These are phyloP conservation scores for Astropecten irregularis DNA, from an alignment of 53 echinoderm and acorn worm species.

Conservation along the genomic window DNA sequence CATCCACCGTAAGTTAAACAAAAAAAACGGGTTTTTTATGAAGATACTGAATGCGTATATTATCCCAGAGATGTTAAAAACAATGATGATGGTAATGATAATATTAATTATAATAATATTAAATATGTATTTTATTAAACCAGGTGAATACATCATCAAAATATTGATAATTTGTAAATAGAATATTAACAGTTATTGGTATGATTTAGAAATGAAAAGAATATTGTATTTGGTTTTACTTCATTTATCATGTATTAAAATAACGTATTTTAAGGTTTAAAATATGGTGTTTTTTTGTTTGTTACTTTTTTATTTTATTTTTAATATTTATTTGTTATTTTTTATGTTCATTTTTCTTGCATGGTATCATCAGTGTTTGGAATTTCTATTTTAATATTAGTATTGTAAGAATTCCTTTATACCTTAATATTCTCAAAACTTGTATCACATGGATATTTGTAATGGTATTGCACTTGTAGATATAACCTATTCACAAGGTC, in stretches of 20 bases:
- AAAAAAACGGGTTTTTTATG: constrained; percentile 1
- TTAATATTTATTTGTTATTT: neutral
- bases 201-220: too few species aligned
- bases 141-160: neutral
- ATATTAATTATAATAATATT: neutral
- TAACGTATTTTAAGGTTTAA: constrained; percentile 3
- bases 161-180: neutral
- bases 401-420: too few species aligned
- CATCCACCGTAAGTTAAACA: neutral
- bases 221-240: too few species aligned
- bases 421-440: too few species aligned
- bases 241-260: constrained; percentile 4
- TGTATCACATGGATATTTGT: too few species aligned
- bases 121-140: constrained; percentile 20
- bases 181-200: neutral
- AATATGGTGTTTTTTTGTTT: neutral
- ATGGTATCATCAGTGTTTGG: neutral
- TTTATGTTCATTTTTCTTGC: neutral
- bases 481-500: too few species aligned
- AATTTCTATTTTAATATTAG: too few species aligned
- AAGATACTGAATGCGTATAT: neutral
- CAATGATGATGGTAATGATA: neutral
- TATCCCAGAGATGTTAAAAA: neutral
- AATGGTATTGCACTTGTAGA: too few species aligned
- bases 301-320: neutral